These are phyloP conservation scores for Scylla paramamosain DNA, from an alignment of 1,140 invertebrate species.

Conservation along the genomic window DNA sequence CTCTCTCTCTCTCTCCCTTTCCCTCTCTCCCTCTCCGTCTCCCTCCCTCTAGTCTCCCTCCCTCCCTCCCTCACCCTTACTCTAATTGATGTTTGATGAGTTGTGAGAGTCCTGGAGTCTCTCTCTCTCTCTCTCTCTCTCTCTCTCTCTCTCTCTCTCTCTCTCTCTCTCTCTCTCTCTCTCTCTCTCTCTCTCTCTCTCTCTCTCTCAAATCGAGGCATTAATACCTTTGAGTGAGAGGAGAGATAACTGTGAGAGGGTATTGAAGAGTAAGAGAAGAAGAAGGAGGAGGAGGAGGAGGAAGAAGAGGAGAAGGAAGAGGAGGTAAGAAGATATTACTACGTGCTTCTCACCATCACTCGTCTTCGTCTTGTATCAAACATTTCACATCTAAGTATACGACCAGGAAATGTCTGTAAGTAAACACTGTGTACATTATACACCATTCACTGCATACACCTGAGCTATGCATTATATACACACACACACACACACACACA, in stretches of 20 bases:
- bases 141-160: slow-evolving; percentile 3
- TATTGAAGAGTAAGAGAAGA: not conserved
- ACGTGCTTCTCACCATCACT: too few relatives aligned
- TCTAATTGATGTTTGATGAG: slow-evolving; percentile 10
- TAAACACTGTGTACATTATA: too few relatives aligned
- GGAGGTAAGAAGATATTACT: too few relatives aligned
- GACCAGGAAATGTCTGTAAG: too few relatives aligned
- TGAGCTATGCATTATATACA: too few relatives aligned
- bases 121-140: slow-evolving; percentile 7
- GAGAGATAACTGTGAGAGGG: not conserved
- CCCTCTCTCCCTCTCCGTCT: not conserved
- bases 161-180: slow-evolving; percentile 17
- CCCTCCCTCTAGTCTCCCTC: not conserved
- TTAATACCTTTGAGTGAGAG: not conserved
- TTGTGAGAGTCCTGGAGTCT: not conserved
- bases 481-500: too few relatives aligned
- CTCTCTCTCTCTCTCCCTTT: not conserved
- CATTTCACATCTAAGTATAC: too few relatives aligned
- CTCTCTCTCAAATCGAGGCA: not conserved
- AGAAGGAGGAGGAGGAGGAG: not conserved
- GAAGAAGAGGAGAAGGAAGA: not conserved
- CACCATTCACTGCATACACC: too few relatives aligned
- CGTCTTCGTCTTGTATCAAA: too few relatives aligned
- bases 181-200: slow-evolving; percentile 10
- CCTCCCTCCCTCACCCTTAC: not conserved